phyloP scores from a whole-genome alignment of 2,797 vertebrate genomes.

The Darevskia nairensis region DNA sequence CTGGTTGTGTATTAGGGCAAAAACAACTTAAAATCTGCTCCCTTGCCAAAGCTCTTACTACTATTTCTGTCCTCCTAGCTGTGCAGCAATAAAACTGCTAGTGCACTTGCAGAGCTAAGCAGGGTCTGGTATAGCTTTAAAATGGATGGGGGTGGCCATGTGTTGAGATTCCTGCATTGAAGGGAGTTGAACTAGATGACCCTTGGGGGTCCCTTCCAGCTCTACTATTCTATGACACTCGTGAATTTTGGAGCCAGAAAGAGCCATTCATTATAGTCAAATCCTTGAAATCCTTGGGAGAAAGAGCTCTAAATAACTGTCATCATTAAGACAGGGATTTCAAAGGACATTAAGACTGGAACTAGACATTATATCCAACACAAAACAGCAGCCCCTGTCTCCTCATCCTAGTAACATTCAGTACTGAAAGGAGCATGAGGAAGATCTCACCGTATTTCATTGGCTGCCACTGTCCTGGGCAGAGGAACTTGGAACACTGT shows the following conservation, averaged over 20 bases:
- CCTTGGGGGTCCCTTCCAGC: too few relatives aligned
- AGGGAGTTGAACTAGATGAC: too few relatives aligned
- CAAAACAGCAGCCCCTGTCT: background rate
- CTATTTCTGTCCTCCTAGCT: background rate
- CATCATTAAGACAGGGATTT: background rate
- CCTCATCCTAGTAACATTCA: background rate
- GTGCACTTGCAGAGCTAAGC: too few relatives aligned
- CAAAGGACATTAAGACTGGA: background rate
- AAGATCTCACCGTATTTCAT: background rate
- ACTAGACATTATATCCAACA: background rate
- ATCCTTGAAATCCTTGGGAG: background rate
- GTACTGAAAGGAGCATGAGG: background rate
- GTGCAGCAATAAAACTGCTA: too few relatives aligned
- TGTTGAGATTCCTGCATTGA: too few relatives aligned
- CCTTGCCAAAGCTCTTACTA: constrained; percentile 3
- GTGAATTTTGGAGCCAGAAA: background rate
- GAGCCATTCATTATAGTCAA: background rate
- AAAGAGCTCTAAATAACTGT: background rate
- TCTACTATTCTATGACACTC: too few relatives aligned
- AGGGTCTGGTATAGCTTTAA: too few relatives aligned
- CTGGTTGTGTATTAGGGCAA: background rate
- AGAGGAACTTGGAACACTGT: background rate
- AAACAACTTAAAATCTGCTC: background rate
- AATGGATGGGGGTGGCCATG: too few relatives aligned
- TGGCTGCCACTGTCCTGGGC: background rate